Conservation (phyloP, 2,797 vertebrate species). For the Tarsius wallacei region DNA sequence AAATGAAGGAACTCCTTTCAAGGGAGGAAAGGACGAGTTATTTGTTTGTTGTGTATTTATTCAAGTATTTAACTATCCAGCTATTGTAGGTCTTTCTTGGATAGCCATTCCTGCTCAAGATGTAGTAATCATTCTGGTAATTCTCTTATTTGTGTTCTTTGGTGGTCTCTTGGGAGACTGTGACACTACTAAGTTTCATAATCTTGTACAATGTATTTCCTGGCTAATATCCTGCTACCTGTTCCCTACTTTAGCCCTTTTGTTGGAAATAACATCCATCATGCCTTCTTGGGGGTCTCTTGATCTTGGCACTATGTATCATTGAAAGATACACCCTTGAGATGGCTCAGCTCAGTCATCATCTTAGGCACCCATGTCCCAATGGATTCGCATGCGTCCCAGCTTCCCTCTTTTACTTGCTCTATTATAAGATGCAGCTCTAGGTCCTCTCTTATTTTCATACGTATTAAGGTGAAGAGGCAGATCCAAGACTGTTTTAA, state of each 20-base stretch:
- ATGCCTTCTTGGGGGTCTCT: neutral
- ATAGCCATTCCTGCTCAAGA: neutral
- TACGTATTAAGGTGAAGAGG: neutral
- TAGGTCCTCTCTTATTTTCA: neutral
- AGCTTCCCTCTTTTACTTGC: neutral
- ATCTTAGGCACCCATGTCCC: neutral
- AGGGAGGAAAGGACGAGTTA: neutral
- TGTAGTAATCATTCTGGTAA: neutral
- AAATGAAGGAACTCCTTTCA: neutral
- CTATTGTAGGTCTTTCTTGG: neutral
- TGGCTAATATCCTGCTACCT: neutral
- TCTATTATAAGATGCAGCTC: neutral
- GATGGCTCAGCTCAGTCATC: neutral
- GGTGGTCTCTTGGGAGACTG: neutral
- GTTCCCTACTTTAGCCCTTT: neutral
- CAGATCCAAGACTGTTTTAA: neutral
- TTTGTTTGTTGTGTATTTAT: neutral
- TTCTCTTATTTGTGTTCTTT: neutral
- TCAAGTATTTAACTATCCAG: neutral
- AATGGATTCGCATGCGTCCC: too few relatives aligned
- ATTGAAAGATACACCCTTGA: neutral
- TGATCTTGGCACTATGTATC: neutral
- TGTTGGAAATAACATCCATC: neutral
- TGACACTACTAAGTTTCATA: neutral
- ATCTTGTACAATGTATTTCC: neutral